Conservation (phyloP, 2,888 invertebrate genomes). For the Lepas anatifera region DNA sequence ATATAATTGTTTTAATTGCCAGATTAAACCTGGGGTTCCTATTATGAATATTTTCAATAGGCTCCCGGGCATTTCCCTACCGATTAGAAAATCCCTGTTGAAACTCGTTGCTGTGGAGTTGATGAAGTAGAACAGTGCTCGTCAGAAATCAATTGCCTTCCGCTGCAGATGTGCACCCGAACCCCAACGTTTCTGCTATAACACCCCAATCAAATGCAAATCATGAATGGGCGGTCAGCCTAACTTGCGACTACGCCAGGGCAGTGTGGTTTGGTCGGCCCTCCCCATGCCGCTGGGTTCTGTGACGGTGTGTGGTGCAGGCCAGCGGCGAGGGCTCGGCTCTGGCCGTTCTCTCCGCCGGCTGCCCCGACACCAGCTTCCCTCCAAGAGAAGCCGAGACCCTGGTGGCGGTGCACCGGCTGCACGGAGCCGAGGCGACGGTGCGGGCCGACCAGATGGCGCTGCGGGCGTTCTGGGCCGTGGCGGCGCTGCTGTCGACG, state of each 20-base stretch:
- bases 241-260: not conserved
- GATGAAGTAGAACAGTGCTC: too few species aligned
- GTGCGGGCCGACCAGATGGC: not conserved
- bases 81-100: too few species aligned
- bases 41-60: too few species aligned
- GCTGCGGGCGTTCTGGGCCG: not conserved
- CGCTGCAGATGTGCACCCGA: not conserved
- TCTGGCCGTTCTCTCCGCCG: not conserved
- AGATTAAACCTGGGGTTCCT: too few species aligned
- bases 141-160: too few species aligned
- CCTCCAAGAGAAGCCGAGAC: not conserved
- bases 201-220: not conserved
- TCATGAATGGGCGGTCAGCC: not conserved
- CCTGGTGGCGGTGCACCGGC: not conserved
- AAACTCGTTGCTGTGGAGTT: too few species aligned
- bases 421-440: not conserved
- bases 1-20: too few species aligned
- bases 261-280: not conserved
- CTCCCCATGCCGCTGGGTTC: not conserved
- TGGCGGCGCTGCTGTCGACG: not conserved
- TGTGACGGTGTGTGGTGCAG: not conserved
- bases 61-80: too few species aligned
- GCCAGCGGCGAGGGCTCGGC: not conserved
- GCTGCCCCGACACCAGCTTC: not conserved
- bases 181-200: too few species aligned